phyloP scores from a whole-genome alignment of 2,113 vertebrate genomes.

The Coregonus clupeaformis region DNA sequence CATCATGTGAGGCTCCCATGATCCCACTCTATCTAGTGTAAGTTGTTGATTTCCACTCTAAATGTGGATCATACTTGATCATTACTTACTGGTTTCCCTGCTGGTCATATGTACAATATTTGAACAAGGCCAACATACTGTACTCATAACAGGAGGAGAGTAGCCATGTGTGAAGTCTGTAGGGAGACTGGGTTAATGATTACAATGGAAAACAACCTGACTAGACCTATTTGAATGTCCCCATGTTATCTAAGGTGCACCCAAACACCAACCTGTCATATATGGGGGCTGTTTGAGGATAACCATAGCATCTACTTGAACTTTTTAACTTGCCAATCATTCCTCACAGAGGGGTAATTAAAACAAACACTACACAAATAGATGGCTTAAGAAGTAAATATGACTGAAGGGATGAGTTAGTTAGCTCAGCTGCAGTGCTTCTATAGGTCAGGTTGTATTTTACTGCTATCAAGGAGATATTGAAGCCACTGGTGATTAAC shows the following conservation, averaged over 20 bases:
- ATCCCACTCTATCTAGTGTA: not conserved
- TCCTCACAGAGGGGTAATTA: too few relatives aligned
- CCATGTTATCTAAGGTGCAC: not conserved
- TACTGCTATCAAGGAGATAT: too few relatives aligned
- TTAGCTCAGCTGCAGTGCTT: too few relatives aligned
- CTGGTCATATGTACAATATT: not conserved
- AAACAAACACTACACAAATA: too few relatives aligned
- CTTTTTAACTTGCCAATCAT: too few relatives aligned
- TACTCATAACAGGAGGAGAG: not conserved
- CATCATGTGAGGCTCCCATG: not conserved
- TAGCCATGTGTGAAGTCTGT: constrained; percentile 33
- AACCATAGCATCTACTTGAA: not conserved
- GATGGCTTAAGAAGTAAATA: too few relatives aligned
- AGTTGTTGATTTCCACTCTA: not conserved
- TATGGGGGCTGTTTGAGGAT: not conserved
- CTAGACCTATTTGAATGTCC: not conserved
- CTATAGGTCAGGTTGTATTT: too few relatives aligned
- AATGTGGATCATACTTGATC: too few relatives aligned
- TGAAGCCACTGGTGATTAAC: too few relatives aligned
- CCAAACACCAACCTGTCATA: not conserved
- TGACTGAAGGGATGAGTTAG: too few relatives aligned
- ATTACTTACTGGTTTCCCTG: too few relatives aligned
- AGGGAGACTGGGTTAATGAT: constrained; percentile 56
- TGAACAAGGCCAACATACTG: not conserved
- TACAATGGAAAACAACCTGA: constrained; percentile 44